Conservation (phyloP, 1,140 invertebrate species). For the Eumeta japonica region DNA sequence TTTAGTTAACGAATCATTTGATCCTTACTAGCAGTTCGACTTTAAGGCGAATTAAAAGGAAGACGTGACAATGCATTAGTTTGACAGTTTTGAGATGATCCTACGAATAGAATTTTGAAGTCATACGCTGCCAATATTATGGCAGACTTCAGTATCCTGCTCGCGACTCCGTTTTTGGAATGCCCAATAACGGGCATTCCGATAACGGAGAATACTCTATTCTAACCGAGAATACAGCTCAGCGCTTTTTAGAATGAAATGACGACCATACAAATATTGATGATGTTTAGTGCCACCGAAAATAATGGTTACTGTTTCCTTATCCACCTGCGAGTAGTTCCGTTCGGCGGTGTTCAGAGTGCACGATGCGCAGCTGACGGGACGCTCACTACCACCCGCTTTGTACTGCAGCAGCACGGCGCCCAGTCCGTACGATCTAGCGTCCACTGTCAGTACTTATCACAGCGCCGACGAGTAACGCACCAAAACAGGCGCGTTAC, state of each 20-base stretch:
- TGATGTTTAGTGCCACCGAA: constrained; percentile 54
- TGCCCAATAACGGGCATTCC: too few species aligned
- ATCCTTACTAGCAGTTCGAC: too few species aligned
- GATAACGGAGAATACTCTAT: constrained; percentile 14
- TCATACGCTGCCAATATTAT: constrained; percentile 18
- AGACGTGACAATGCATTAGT: constrained; percentile 18
- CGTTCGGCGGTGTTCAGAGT: constrained; percentile 18
- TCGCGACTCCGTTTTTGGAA: too few species aligned
- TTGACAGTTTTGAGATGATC: constrained; percentile 13
- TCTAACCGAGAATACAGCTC: constrained; percentile 19
- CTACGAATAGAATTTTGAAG: constrained; percentile 17
- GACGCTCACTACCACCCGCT: constrained; percentile 25
- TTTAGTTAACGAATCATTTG: too few species aligned
- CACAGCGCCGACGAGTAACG: constrained; percentile 36
- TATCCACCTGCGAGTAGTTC: constrained; percentile 21
- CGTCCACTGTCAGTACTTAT: constrained; percentile 49
- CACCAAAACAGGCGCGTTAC: constrained; percentile 14
- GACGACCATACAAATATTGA: constrained; percentile 51
- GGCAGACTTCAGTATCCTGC: constrained; percentile 19
- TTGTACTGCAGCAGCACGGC: constrained; percentile 46
- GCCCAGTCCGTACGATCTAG: constrained; percentile 49
- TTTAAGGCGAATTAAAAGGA: too few species aligned
- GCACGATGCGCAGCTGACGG: constrained; percentile 18
- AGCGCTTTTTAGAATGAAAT: constrained; percentile 44
- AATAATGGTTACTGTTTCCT: constrained; percentile 33